Evolutionary conservation across 2,113 vertebrate genomes (phyloP).

Genomic region (Azemiops feae): DNA sequence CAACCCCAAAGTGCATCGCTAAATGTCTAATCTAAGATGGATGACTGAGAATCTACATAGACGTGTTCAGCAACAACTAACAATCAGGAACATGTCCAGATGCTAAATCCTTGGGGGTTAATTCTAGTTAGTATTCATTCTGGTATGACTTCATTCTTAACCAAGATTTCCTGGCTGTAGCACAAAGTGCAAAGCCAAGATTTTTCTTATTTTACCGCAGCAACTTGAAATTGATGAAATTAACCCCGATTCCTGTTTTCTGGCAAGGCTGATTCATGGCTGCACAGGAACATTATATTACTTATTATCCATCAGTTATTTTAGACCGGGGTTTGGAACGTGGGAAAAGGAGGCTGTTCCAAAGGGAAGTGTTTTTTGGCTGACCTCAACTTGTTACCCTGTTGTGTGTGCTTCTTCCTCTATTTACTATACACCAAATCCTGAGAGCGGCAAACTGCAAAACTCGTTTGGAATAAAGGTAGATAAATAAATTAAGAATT

Average conservation of each 20-base stretch:
- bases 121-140: not conserved
- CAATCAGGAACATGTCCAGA: not conserved
- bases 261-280: not conserved
- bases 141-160: not conserved
- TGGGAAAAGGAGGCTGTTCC: not conserved
- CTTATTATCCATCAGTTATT: not conserved
- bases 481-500: not conserved
- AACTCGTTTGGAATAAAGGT: too few species aligned
- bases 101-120: not conserved
- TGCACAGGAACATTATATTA: not conserved
- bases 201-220: not conserved
- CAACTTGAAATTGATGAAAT: too few species aligned
- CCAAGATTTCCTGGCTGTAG: not conserved
- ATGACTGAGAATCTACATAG: too few species aligned
- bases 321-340: not conserved
- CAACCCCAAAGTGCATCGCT: too few species aligned
- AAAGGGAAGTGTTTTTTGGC: not conserved
- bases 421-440: not conserved
- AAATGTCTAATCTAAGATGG: too few species aligned
- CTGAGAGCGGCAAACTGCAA: not conserved
- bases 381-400: not conserved
- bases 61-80: not conserved
- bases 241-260: not conserved
- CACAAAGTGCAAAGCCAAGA: not conserved
- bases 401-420: not conserved